Evolutionary conservation across 2,888 invertebrate species (phyloP).

Genomic region (Odontocolon sp.): DNA sequence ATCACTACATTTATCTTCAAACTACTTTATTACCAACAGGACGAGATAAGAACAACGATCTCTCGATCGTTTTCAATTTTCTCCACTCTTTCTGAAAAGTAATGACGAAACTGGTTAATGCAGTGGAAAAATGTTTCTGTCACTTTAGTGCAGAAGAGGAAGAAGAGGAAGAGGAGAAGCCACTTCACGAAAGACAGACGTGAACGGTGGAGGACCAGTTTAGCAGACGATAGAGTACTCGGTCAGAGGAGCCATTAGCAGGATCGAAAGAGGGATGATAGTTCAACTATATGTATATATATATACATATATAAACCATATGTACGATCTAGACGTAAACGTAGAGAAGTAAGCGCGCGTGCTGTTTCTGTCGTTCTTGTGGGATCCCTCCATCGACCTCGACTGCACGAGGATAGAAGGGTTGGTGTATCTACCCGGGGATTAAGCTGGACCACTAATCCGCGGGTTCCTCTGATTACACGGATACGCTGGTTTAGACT

Average conservation of each 20-base stretch:
- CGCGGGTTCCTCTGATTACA: slow-evolving; percentile 56
- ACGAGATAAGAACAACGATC: too few relatives aligned
- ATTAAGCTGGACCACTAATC: slow-evolving; percentile 57
- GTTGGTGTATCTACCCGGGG: slow-evolving; percentile 18
- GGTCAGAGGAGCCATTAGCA: background rate
- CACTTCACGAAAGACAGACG: background rate
- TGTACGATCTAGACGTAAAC: background rate
- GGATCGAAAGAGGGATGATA: background rate
- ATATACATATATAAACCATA: background rate
- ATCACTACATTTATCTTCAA: too few relatives aligned
- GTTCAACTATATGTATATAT: background rate
- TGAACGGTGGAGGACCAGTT: background rate
- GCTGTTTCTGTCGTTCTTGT: too few relatives aligned
- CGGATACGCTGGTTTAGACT: slow-evolving; percentile 49
- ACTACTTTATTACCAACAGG: too few relatives aligned
- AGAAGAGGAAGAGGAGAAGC: too few relatives aligned
- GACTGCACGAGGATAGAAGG: background rate
- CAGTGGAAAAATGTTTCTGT: too few relatives aligned
- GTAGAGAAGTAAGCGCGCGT: background rate
- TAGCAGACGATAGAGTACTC: background rate
- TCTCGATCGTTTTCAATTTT: too few relatives aligned
- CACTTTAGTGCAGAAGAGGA: too few relatives aligned
- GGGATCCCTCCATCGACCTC: background rate
- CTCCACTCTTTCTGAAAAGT: too few relatives aligned
- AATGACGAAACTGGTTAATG: too few relatives aligned